phyloP scores from a whole-genome alignment of 92 coral and sea anemone species.

The Epizoanthus illoricatus region DNA sequence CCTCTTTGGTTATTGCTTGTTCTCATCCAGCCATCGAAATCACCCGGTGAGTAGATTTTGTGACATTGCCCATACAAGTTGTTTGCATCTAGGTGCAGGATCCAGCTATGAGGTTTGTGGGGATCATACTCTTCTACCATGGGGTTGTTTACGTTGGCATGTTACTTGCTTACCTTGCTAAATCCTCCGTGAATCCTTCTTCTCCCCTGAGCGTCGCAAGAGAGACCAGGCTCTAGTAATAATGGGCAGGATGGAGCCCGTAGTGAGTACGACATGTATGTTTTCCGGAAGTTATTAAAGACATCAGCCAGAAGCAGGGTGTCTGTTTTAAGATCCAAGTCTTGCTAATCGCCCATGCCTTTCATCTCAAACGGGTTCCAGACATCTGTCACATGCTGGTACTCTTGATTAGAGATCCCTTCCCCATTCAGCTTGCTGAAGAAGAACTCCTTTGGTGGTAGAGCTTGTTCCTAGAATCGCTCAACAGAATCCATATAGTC shows the following conservation, averaged over 20 bases:
- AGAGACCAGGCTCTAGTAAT: too few relatives aligned
- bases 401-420: background rate
- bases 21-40: constrained; percentile 7
- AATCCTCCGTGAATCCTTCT: constrained; percentile 6
- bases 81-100: background rate
- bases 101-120: background rate
- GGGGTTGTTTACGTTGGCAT: constrained; percentile 5
- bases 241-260: too few relatives aligned
- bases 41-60: background rate
- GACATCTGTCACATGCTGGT: background rate
- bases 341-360: background rate
- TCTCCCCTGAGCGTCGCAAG: background rate
- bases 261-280: too few relatives aligned
- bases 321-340: background rate
- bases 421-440: background rate
- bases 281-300: background rate
- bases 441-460: background rate
- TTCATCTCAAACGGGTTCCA: background rate
- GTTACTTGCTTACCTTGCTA: background rate
- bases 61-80: constrained; percentile 3
- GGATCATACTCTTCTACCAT: background rate
- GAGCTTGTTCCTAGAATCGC: background rate
- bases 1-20: background rate
- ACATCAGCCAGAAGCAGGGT: background rate
- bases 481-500: background rate